Conservation (phyloP, 2,113 vertebrate species). For the Podarcis raffonei region DNA sequence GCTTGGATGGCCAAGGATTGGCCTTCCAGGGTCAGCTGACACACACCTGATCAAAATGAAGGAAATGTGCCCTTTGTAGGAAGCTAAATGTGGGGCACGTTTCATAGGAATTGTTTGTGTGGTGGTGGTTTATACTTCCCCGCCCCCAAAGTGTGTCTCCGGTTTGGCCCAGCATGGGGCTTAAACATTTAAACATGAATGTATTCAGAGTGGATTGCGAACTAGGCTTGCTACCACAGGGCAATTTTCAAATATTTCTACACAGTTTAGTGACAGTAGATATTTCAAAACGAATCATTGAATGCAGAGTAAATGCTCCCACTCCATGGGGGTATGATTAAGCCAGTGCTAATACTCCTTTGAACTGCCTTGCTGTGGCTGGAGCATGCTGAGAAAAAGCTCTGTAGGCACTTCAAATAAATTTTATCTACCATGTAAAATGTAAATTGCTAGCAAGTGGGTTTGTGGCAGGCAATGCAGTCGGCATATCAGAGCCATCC, state of each 20-base stretch:
- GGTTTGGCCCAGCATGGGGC: no score
- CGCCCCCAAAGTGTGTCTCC: no score
- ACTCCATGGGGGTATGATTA: slow-evolving; percentile 24
- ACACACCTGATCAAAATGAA: neutral
- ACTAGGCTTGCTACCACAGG: neutral
- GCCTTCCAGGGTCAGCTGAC: neutral
- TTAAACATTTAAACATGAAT: no score
- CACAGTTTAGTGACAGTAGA: slow-evolving; percentile 31
- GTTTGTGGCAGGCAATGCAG: neutral
- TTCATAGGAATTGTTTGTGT: no score
- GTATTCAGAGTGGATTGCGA: no score
- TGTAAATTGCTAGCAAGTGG: slow-evolving; percentile 2
- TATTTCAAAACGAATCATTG: slow-evolving; percentile 46
- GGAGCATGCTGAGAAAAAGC: slow-evolving; percentile 6
- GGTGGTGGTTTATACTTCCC: no score
- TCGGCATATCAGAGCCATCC: neutral
- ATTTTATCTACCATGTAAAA: slow-evolving; percentile 18
- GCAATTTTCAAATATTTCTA: slow-evolving; percentile 48
- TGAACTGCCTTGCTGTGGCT: slow-evolving; percentile 31
- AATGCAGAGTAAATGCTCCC: slow-evolving; percentile 35
- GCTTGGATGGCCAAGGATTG: neutral
- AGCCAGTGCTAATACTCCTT: slow-evolving; percentile 8
- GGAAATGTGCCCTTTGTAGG: neutral
- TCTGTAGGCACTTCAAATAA: slow-evolving; percentile 5
- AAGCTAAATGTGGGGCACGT: no score